These are phyloP conservation scores for Aphyosemion australe DNA, from an alignment of 2,113 vertebrate species.

Conservation along the genomic window DNA sequence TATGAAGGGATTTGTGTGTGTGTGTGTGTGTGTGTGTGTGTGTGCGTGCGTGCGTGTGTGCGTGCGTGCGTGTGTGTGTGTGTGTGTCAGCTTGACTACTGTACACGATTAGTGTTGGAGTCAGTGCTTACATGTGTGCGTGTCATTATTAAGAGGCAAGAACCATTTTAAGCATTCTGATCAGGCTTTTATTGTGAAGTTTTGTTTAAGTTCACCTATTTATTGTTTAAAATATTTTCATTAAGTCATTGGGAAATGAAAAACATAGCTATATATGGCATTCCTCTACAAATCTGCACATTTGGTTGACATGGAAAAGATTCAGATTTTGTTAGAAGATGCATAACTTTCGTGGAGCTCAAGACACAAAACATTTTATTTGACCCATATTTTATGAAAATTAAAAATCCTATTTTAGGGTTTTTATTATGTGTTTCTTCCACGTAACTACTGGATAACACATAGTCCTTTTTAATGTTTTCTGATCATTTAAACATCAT, in stretches of 20 bases:
- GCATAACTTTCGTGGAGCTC: background rate
- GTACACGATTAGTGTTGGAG: slow-evolving; percentile 16
- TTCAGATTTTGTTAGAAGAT: too few species aligned
- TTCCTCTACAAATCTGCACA: too few species aligned
- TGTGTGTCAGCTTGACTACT: slow-evolving; percentile 6
- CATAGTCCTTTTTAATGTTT: background rate
- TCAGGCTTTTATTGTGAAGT: background rate
- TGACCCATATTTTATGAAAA: background rate
- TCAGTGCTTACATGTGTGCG: slow-evolving; percentile 11
- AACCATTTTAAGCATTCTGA: slow-evolving; percentile 11
- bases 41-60: slow-evolving; percentile 14
- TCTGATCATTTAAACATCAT: background rate
- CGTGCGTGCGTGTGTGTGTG: slow-evolving; percentile 9
- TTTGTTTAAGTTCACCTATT: too few species aligned
- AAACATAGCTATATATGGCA: too few species aligned
- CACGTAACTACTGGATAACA: background rate
- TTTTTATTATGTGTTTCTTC: background rate
- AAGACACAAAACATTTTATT: background rate
- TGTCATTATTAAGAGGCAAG: background rate
- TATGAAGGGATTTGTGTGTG: slow-evolving; percentile 18
- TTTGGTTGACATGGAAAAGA: too few species aligned
- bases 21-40: slow-evolving; percentile 16
- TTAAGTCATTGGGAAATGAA: too few species aligned
- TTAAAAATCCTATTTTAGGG: background rate
- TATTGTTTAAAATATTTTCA: too few species aligned